These are phyloP conservation scores for Arion vulgaris DNA, from an alignment of 1,140 invertebrate genomes.

Conservation along the genomic window DNA sequence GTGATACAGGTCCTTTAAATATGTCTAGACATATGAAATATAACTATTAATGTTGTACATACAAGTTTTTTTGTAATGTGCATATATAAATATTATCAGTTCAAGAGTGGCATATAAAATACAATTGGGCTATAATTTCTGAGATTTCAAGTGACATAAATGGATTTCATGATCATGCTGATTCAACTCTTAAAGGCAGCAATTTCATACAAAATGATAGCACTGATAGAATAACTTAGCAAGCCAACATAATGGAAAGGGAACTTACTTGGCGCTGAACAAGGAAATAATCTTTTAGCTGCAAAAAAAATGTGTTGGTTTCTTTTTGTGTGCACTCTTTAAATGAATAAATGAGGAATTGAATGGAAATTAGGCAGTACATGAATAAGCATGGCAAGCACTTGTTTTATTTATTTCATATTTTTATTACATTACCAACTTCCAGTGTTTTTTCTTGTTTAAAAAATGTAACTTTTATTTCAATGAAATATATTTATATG, in stretches of 20 bases:
- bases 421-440: no score
- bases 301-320: background rate
- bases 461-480: no score
- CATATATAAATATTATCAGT: background rate
- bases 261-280: background rate
- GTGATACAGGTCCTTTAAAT: no score
- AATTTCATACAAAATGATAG: background rate
- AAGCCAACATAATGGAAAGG: background rate
- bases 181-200: background rate
- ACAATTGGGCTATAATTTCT: background rate
- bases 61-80: background rate
- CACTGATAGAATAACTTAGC: background rate
- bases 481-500: no score
- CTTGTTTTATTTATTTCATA: no score
- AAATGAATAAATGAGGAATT: no score
- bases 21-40: no score
- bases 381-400: no score
- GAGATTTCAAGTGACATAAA: background rate
- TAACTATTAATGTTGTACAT: no score
- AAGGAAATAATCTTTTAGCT: slow-evolving; percentile 6
- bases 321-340: no score
- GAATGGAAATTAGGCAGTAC: no score
- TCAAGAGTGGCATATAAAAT: background rate
- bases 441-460: no score
- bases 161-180: background rate